Evolutionary conservation across 2,888 invertebrate genomes (phyloP).

Genomic region (Epsilonema sp.): DNA sequence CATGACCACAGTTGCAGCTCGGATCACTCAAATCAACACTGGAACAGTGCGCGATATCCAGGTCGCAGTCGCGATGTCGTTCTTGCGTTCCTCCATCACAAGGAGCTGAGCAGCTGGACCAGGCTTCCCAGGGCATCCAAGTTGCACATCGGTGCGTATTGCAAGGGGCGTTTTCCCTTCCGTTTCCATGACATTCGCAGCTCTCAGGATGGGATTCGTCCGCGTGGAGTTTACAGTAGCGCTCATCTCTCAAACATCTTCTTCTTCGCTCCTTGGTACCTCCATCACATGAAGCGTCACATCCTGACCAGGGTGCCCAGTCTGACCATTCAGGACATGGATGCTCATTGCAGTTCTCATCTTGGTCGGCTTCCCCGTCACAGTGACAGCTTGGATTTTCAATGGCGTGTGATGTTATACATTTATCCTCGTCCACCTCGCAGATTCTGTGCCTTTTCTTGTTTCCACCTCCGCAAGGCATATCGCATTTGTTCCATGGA

Average conservation of each 20-base stretch:
- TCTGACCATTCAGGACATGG: not conserved
- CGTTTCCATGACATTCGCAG: not conserved
- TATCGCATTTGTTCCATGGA: not conserved
- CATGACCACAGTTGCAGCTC: not conserved
- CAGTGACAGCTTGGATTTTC: not conserved
- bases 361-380: not conserved
- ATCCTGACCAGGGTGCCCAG: not conserved
- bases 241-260: not conserved
- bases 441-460: not conserved
- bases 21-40: not conserved
- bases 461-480: not conserved
- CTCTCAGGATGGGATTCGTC: not conserved
- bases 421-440: not conserved
- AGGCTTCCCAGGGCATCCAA: not conserved
- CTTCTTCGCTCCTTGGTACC: not conserved
- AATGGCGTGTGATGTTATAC: too few relatives aligned
- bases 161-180: not conserved
- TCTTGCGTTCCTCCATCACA: slow-evolving; percentile 8
- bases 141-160: not conserved
- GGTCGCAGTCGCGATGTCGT: slow-evolving; percentile 1
- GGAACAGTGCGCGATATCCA: not conserved
- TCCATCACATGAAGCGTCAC: not conserved
- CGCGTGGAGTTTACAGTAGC: not conserved
- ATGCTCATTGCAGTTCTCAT: not conserved
- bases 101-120: slow-evolving; percentile 5